Conservation (phyloP, 1,140 invertebrate genomes). For the Pseudomyrmex cubaensis region DNA sequence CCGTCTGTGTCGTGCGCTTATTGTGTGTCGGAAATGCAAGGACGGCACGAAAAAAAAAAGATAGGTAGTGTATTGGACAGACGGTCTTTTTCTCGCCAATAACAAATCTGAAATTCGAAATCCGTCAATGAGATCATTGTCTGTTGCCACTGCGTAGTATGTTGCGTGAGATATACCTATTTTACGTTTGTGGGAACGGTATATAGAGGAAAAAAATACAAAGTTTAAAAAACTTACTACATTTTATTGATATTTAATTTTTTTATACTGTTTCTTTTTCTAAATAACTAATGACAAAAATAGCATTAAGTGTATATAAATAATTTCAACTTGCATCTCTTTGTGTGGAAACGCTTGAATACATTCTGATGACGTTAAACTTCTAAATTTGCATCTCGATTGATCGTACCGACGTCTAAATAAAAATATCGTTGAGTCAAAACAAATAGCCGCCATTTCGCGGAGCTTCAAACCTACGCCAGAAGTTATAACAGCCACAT, state of each 20-base stretch:
- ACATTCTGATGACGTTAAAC: not conserved
- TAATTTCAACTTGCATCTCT: too few species aligned
- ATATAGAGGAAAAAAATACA: too few species aligned
- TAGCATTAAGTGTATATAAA: too few species aligned
- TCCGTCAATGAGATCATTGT: constrained; percentile 26
- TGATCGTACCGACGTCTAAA: constrained; percentile 1
- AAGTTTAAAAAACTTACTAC: too few species aligned
- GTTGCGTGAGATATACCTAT: too few species aligned
- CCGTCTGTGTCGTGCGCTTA: constrained; percentile 64
- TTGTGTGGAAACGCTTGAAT: too few species aligned
- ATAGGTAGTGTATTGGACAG: not conserved
- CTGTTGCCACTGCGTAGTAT: not conserved
- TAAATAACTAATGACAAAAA: too few species aligned
- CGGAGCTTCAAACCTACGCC: constrained; percentile 22
- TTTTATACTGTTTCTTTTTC: too few species aligned
- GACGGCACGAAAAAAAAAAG: constrained; percentile 28
- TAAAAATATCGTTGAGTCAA: constrained; percentile 7
- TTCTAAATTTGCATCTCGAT: constrained; percentile 1
- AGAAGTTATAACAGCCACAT: not conserved
- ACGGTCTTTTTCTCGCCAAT: constrained; percentile 3
- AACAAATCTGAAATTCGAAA: constrained; percentile 27
- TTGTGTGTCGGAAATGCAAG: constrained; percentile 49
- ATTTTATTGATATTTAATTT: too few species aligned
- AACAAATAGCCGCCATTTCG: constrained; percentile 17
- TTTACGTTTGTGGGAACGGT: too few species aligned